Evolutionary conservation across 92 coral and sea anemone genomes (phyloP).

Genomic region (Epizoanthus illoricatus): DNA sequence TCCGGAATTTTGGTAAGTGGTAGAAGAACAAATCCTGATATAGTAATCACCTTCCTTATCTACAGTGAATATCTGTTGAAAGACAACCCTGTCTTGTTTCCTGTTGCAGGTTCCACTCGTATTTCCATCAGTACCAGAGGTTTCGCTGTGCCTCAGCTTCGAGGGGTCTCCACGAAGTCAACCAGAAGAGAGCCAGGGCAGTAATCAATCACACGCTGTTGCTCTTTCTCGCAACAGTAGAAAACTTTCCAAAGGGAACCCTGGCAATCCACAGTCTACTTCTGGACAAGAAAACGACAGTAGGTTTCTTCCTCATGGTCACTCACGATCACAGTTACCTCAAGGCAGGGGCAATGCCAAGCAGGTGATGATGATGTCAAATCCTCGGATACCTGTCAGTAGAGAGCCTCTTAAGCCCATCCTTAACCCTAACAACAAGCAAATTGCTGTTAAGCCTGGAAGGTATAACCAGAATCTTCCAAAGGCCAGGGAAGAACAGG

Average conservation of each 20-base stretch:
- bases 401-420: constrained; percentile 70
- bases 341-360: constrained; percentile 35
- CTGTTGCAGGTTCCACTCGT: constrained; percentile 44
- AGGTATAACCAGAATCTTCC: constrained; percentile 4
- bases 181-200: constrained; percentile 27
- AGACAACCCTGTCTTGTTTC: not conserved
- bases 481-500: not conserved
- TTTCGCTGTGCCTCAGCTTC: constrained; percentile 85
- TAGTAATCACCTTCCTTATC: too few species aligned
- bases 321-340: not conserved
- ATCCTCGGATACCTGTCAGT: constrained; percentile 42
- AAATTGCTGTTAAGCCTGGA: not conserved
- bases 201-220: constrained; percentile 20
- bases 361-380: constrained; percentile 26
- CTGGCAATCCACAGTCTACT: constrained; percentile 1
- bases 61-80: too few species aligned
- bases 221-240: constrained; percentile 11
- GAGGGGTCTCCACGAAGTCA: constrained; percentile 45
- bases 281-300: constrained; percentile 1
- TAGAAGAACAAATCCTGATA: too few species aligned
- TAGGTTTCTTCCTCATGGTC: not conserved
- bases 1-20: too few species aligned
- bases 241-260: constrained; percentile 7
- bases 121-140: constrained; percentile 73
- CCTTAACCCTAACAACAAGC: constrained; percentile 43